Conservation (phyloP, 1,140 invertebrate genomes). For the Micrasema minimum region DNA sequence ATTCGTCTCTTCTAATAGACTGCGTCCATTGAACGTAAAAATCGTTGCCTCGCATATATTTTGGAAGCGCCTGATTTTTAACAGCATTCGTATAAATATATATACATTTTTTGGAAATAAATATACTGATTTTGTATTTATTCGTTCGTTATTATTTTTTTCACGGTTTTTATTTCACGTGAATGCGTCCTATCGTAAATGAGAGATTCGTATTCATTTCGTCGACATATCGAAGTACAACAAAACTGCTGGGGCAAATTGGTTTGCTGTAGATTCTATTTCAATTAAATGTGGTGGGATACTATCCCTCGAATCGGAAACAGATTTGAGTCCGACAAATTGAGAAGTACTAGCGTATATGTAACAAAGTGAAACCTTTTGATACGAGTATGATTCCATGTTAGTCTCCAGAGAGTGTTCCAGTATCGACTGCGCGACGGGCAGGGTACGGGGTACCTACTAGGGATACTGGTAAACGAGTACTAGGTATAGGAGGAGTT, state of each 20-base stretch:
- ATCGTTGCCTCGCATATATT: background rate
- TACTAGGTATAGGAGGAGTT: background rate
- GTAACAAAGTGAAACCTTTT: slow-evolving; percentile 13
- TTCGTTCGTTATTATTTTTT: background rate
- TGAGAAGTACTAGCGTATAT: background rate
- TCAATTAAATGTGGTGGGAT: background rate
- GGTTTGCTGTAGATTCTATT: background rate
- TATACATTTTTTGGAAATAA: no score
- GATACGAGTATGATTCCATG: slow-evolving; percentile 15
- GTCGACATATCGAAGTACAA: background rate
- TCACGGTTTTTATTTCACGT: background rate
- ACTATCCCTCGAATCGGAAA: background rate
- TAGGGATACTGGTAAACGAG: background rate
- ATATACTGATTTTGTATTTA: background rate
- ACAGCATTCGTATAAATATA: no score
- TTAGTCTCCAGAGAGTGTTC: slow-evolving; percentile 3
- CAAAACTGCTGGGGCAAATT: background rate
- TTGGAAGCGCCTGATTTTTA: no score
- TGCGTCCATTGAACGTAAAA: slow-evolving; percentile 23
- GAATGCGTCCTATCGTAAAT: background rate
- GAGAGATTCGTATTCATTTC: background rate
- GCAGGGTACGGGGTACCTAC: background rate
- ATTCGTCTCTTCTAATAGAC: slow-evolving; percentile 33
- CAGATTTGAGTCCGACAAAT: slow-evolving; percentile 21
- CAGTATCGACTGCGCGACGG: no score